Evolutionary conservation across 2,113 vertebrate genomes (phyloP).

Genomic region (Lampris incognitus): DNA sequence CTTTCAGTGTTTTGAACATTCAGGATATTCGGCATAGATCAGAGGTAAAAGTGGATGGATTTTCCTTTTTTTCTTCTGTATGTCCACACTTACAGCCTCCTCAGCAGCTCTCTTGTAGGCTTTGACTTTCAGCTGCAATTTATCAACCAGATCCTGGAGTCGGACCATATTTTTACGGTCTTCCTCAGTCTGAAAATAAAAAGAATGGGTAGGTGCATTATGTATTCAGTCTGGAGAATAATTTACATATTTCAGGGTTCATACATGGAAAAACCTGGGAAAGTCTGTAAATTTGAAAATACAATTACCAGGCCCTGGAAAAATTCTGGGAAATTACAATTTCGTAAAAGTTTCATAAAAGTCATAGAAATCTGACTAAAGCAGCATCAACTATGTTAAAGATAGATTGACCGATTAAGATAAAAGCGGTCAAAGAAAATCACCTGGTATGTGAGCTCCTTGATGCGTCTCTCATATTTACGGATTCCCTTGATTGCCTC

Average conservation of each 20-base stretch:
- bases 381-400: too few species aligned
- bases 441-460: constrained; percentile 92
- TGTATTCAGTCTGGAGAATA: not conserved
- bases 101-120: constrained; percentile 84
- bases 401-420: not conserved
- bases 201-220: not conserved
- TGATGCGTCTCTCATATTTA: constrained; percentile 91
- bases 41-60: not conserved
- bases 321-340: too few species aligned
- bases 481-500: constrained; percentile 91
- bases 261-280: too few species aligned
- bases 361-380: too few species aligned
- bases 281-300: too few species aligned
- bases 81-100: constrained; percentile 73
- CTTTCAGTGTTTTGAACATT: not conserved
- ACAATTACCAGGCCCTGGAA: too few species aligned
- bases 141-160: constrained; percentile 86
- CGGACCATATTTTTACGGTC: constrained; percentile 83
- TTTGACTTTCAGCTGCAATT: constrained; percentile 85
- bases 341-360: too few species aligned
- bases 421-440: not conserved
- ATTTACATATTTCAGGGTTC: too few species aligned
- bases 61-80: not conserved
- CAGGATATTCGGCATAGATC: too few species aligned
- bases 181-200: constrained; percentile 77